phyloP scores from a whole-genome alignment of 2,888 invertebrate genomes.

The Drosophila crucigera region DNA sequence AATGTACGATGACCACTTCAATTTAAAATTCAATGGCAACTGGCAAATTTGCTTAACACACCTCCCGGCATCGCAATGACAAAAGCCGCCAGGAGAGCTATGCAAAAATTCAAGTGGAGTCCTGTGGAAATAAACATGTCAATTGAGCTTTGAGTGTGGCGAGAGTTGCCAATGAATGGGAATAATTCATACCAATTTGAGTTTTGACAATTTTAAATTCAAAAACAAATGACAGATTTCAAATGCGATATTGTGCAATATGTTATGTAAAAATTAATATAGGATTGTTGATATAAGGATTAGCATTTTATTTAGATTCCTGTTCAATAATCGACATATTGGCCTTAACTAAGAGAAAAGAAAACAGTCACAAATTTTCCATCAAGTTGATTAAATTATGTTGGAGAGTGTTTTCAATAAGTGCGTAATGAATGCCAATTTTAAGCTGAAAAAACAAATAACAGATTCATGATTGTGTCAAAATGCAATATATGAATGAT shows the following conservation, averaged over 20 bases:
- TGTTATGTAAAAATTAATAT: background rate
- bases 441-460: background rate
- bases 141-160: conserved; percentile 23
- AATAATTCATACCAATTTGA: background rate
- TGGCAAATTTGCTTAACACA: conserved; percentile 25
- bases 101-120: background rate
- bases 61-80: background rate
- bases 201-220: too few relatives aligned
- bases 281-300: too few relatives aligned
- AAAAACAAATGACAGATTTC: background rate
- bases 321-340: background rate
- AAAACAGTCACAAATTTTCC: background rate
- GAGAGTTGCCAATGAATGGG: background rate
- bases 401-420: background rate
- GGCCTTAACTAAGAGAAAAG: background rate
- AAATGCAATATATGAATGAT: background rate
- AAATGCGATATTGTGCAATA: background rate
- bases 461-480: background rate
- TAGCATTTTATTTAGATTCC: background rate
- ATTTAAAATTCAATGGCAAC: conserved; percentile 45
- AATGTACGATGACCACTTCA: conserved; percentile 19
- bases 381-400: background rate
- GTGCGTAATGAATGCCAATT: background rate
- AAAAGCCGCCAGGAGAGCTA: background rate
- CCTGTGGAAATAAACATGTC: conserved; percentile 3